Base-by-base conservation (phyloP, 2,797 vertebrate species). In the Artibeus lituratus region DNA sequence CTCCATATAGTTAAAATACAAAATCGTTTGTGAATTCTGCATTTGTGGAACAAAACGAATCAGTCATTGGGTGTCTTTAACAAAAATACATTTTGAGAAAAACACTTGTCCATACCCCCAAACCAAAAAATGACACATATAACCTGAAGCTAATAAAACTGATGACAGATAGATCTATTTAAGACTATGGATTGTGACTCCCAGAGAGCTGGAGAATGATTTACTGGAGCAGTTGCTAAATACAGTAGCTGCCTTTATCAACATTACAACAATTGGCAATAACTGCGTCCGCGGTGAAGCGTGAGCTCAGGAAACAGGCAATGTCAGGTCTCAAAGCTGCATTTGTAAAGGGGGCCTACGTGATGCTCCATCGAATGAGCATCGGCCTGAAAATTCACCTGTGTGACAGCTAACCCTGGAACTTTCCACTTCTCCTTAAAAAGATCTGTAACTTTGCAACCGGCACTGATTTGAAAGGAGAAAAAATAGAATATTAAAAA, bases 101-200 rank as follows among this genome's bases (percentile, higher is more conserved):
- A 95, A 57, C 32, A 82, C 90, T 87, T 53, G n/a, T 53, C 59
- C 49, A 92, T 1, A 81, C 22, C 22, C 26, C 39, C 22, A 92
- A 80, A 87, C 67, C 26, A 87, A n/a, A 39, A 88, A 47, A 77
- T 94, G 90, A 95, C 55, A 86, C 24, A 69, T 59, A 59, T 11
- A 95, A 77, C 53, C 47, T 24, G n/a, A 84, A 95, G 37, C 57
- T 80, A 86, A 84, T 95, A 55, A 95, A 91, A 74, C 78, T 39
- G 53, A 87, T 80, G 91, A 94, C 82, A 92, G 73, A 89, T 78
- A 88, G 32, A 53, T 96, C 86, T 96, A 59, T 95, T 97, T 95
- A 81, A 95, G 86, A 94, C 57, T 84, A 47, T 78, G 49, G 59
- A 82, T 72, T 62, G 14, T 80, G 74, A 77, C 82, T 92, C 70